Base-by-base conservation (phyloP, 1,140 invertebrate species). In the Drosophila pruinosa region DNA sequence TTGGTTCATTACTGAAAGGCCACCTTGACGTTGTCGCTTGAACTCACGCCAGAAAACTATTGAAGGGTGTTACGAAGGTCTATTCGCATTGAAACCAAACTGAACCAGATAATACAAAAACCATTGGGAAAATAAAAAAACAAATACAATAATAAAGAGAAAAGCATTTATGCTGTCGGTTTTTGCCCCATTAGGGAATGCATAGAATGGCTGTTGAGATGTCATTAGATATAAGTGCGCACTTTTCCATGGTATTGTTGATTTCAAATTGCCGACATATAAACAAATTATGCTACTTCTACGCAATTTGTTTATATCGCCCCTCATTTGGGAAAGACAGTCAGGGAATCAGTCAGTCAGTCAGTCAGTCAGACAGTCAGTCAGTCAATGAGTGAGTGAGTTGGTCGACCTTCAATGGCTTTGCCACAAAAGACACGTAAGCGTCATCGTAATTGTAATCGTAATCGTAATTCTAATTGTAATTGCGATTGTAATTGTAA, bases 11-110 rank as follows among this genome's bases (percentile, higher is more conserved):
- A 86, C 82, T 88, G 58, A 69, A 62, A 62, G 45, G 56, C 74
- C 78, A 86, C 82, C 82, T 86, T 86, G 82, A 86, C 82, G 82
- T 86, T 86, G 82, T 70, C 72, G 78, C 82, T 88, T 86, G 82
- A 86, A 88, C 82, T 86, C 82, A 53, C 57, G 82, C 71, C 75
- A 88, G 78, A 75, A 63, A 86, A 78, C 74, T 86, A 72, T 82
- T 82, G 82, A 86, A 86, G 78, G 82, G 81, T 86, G 67, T 63
- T 58, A 56, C 61, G 81, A 85, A 85, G 82, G 82, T 74, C 74
- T 68, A 19, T 28, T 28, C 4, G 26, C 4, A 7, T n/a, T 6
- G 2, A 19, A 56, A 36, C 38, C 34, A 45, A 52, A 17, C 52
- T 7, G 15, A 14, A 6, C 14, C 22, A 31, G 39, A 56, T 17